A percentile compares a stretch with the other conserved stretches of the same genome.
Evolutionary conservation across 1,140 invertebrate genomes (phyloP).

Genomic region (Procambarus virginalis): DNA sequence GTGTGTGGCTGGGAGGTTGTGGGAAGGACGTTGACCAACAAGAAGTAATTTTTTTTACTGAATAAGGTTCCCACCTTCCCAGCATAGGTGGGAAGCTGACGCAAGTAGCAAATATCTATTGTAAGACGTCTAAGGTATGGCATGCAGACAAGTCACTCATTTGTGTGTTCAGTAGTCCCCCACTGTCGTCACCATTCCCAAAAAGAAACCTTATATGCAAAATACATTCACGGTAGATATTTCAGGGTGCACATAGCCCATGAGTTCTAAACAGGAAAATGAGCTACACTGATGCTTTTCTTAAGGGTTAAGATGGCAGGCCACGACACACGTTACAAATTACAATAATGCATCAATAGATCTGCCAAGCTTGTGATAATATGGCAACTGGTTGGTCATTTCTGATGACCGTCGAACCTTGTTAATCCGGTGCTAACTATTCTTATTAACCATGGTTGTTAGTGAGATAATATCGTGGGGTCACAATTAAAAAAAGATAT

Average conservation of each 20-base stretch:
- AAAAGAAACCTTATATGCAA: not conserved
- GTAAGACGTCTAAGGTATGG: no score
- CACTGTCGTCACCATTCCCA: not conserved
- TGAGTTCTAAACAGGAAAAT: not conserved
- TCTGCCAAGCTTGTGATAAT: conserved; percentile 30
- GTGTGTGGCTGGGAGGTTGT: no score
- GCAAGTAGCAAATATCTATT: no score
- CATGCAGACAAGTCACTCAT: no score
- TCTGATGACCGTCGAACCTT: conserved; percentile 1
- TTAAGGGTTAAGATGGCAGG: not conserved
- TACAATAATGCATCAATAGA: not conserved
- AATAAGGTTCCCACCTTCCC: not conserved
- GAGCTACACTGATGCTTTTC: not conserved
- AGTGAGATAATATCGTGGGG: not conserved
- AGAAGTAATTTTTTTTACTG: no score
- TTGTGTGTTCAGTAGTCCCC: no score
- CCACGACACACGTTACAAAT: not conserved
- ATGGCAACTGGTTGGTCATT: conserved; percentile 11
- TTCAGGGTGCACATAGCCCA: not conserved
- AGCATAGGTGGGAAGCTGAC: not conserved
- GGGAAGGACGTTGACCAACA: no score
- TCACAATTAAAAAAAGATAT: not conserved
- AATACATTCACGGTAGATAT: not conserved
- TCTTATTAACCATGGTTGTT: not conserved
- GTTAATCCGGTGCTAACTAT: conserved; percentile 3